Base-by-base conservation (phyloP, 2,113 vertebrate genomes). In the Circaetus cinerascens region DNA sequence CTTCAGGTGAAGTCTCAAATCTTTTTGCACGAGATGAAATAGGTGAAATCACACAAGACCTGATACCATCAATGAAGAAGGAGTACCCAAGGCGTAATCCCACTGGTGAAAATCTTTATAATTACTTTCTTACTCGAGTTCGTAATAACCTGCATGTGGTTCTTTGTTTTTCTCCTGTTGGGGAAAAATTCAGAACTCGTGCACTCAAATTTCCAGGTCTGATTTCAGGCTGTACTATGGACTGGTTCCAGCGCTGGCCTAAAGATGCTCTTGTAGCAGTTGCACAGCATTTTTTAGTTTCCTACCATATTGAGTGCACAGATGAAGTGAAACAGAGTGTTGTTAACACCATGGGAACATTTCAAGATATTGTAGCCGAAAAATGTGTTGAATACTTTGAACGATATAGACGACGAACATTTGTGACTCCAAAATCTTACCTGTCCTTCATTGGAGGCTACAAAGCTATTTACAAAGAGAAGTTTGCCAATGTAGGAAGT, bases 191-290 rank as follows among this genome's bases (percentile, higher is more conserved):
- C 83, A 98, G 99, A 63, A 97, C 92, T 51, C 98, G 97, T 15
- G 98, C 98, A 11, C 59, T 97, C 38, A 98, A 97, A 97, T 99
- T 99, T 82, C 98, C 99, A 18, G 98, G 98, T 59, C 97, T 99
- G 88, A 99, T 99, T 87, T 99, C 99, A 8, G 98, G 98, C 90
- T 99, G 99, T 95, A 99, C 99, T 0, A 95, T 99, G 76, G 98
- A 99, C 97, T 99, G 99, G 99, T 99, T 99, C 95, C 98, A 98
- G 92, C 57, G 91, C 51, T 99, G 99, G 99, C 99, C 99, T 21
- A 98, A 97, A 67, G 99, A 99, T 79, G 99, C 99, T 74, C 98
- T 99, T 62, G 97, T 98, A 41, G 98, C 98, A 34, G 99, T 99
- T 48, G 98, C 99, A 32, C 98, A 98, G 76, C 98, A 98, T 95